Percentiles rank a stretch among this genome's conserved stretches.
phyloP scores from a whole-genome alignment of 2,113 vertebrate species.

The Oncorhynchus mykiss region DNA sequence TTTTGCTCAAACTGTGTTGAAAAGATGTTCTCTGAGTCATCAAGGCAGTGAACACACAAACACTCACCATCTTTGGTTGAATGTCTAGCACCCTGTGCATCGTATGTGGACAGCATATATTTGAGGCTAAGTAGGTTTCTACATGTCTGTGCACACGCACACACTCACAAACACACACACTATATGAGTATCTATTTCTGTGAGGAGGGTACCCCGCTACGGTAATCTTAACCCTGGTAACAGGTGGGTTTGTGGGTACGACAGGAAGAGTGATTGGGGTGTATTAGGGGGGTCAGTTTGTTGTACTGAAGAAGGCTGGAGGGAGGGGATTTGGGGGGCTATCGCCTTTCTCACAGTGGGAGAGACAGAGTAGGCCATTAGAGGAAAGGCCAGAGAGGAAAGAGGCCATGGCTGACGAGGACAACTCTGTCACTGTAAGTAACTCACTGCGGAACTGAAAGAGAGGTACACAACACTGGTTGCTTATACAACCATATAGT shows the following conservation, averaged over 20 bases:
- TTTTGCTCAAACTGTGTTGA: slow-evolving; percentile 35
- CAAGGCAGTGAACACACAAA: slow-evolving; percentile 25
- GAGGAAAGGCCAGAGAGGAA: slow-evolving; percentile 9
- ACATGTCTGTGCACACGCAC: background rate
- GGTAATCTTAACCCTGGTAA: background rate
- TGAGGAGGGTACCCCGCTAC: background rate
- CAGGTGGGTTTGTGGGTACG: slow-evolving; percentile 7
- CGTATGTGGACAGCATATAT: background rate
- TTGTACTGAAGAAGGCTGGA: slow-evolving; percentile 13
- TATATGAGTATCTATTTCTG: background rate
- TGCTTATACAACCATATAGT: too few relatives aligned
- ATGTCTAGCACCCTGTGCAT: background rate
- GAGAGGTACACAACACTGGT: too few relatives aligned
- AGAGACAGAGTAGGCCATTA: slow-evolving; percentile 9
- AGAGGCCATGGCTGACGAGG: slow-evolving; percentile 19
- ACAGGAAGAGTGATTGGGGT: background rate
- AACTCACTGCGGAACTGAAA: slow-evolving; percentile 3
- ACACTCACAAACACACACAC: background rate
- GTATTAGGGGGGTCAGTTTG: slow-evolving; percentile 25
- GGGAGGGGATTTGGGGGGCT: slow-evolving; percentile 21
- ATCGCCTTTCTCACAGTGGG: slow-evolving; percentile 5
- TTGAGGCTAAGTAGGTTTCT: slow-evolving; percentile 1
- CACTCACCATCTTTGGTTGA: background rate
- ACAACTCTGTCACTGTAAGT: slow-evolving; percentile 27
- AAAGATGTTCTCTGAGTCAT: slow-evolving; percentile 36